Percentiles rank a stretch among this genome's conserved stretches.
Conservation (phyloP, 2,888 invertebrate genomes). For the Drosophila dives region DNA sequence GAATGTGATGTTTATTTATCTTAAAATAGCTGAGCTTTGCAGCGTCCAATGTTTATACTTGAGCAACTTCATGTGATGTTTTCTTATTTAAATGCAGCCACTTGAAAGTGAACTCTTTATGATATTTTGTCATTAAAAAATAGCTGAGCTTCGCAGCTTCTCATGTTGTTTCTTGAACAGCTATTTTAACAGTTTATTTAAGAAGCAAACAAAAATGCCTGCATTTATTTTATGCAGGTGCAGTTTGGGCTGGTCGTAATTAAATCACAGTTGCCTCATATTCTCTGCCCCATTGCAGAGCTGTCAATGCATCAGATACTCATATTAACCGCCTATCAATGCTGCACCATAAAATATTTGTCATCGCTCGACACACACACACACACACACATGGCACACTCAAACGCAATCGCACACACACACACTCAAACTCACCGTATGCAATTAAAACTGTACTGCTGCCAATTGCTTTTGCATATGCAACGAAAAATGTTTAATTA, state of each 20-base stretch:
- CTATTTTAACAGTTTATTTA: neutral
- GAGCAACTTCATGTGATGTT: no score
- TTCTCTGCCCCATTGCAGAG: slow-evolving; percentile 10
- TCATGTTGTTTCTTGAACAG: no score
- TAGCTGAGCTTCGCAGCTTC: no score
- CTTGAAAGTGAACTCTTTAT: no score
- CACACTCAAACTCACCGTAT: slow-evolving; percentile 14
- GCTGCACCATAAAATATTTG: slow-evolving; percentile 62
- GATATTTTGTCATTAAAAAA: no score
- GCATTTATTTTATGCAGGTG: neutral
- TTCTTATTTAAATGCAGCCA: no score
- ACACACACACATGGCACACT: neutral
- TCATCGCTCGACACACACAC: slow-evolving; percentile 30
- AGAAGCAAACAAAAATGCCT: neutral
- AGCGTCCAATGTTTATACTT: no score
- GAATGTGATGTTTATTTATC: no score
- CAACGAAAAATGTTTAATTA: slow-evolving; percentile 75
- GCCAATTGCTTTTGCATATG: slow-evolving; percentile 65
- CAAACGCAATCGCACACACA: slow-evolving; percentile 21
- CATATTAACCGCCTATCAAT: slow-evolving; percentile 58
- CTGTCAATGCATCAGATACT: slow-evolving; percentile 49
- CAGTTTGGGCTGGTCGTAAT: slow-evolving; percentile 11
- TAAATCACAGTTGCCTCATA: slow-evolving; percentile 25
- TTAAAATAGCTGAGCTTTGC: no score
- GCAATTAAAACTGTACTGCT: slow-evolving; percentile 62